Base-by-base conservation (phyloP, 2,797 vertebrate species). In the Paramormyrops hopkinsi region DNA sequence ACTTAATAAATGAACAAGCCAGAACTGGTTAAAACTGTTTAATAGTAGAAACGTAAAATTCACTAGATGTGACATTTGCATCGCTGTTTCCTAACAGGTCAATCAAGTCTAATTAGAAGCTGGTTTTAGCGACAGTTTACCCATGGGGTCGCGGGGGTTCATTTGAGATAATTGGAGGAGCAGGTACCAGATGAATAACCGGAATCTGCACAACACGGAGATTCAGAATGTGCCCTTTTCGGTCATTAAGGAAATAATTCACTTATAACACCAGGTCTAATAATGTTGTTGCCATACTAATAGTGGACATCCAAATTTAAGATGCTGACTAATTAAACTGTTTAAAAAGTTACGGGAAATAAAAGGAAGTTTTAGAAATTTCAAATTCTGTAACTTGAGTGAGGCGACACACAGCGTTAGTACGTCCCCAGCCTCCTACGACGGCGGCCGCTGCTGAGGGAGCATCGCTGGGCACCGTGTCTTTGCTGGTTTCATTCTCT, bases 101-200 rank as follows among this genome's bases (percentile, higher is more conserved):
- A 79, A 79, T 79, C 73, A 19, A 79, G 37, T 79, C 73, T 79
- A 79, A 79, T 79, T 79, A 79, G 37, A 19, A 79, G 33, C 73
- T 79, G 73, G 12, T 44, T 79, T 79, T 37, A 19, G 73, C 33
- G 37, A 79, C 33, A 79, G 37, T 41, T 44, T 44, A 41, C 73
- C 73, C 37, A 79, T 7, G 73, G 73, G 37, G 73, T 44, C 14
- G 14, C 6, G 73, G 73, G 73, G 73, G 14, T 19, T 79, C 73
- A 79, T 37, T 37, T 37, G 37, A 79, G 73, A 44, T 79, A 79
- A 79, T 79, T 79, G 73, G 14, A 79, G 5, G 37, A 41, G 29
- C 33, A 19, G 37, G 33, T 6, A 44, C 37, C 37, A 37, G 69
- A 6, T 19, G 73, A 79, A 17, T 17, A 44, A 6, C 5, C 6